Percentiles rank a stretch among this genome's conserved stretches.
These are phyloP conservation scores for Sycophaga agraensis DNA, from an alignment of 1,140 invertebrate genomes.

Conservation along the genomic window DNA sequence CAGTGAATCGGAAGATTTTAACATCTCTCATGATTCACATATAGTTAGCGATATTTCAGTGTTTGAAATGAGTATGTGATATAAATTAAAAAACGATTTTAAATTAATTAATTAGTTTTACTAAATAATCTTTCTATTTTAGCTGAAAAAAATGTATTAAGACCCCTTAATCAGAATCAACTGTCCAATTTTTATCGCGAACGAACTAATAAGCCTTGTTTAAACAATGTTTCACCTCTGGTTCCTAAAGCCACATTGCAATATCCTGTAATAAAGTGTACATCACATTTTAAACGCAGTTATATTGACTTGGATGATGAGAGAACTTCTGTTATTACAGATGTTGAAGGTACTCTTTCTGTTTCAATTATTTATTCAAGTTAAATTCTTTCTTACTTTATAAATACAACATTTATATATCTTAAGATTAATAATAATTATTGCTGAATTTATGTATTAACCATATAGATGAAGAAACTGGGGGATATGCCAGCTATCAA, in stretches of 20 bases:
- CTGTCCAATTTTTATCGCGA: conserved; percentile 47
- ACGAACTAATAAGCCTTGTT: conserved; percentile 41
- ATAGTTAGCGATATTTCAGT: conserved; percentile 34
- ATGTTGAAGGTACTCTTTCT: conserved; percentile 60
- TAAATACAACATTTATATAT: conserved; percentile 10
- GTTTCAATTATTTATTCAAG: not conserved
- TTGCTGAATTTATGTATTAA: not conserved
- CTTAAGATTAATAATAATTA: conserved; percentile 5
- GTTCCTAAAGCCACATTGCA: conserved; percentile 51
- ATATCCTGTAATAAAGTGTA: conserved; percentile 57
- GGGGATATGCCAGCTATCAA: conserved; percentile 65
- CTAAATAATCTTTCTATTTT: not conserved
- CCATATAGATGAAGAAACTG: conserved; percentile 65
- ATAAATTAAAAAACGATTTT: not conserved
- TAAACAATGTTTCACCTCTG: conserved; percentile 44
- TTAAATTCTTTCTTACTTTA: not conserved
- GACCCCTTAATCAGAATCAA: conserved; percentile 55
- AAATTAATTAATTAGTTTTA: not conserved
- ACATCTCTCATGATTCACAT: conserved; percentile 39
- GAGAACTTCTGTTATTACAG: conserved; percentile 65
- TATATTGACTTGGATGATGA: conserved; percentile 66
- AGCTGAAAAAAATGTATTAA: conserved; percentile 52
- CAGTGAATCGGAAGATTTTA: conserved; percentile 50
- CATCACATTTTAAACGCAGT: conserved; percentile 59
- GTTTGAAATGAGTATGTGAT: conserved; percentile 40